Conservation (phyloP, 64 coral and sea anemone genomes). For the Catalaphyllia jardinei region DNA sequence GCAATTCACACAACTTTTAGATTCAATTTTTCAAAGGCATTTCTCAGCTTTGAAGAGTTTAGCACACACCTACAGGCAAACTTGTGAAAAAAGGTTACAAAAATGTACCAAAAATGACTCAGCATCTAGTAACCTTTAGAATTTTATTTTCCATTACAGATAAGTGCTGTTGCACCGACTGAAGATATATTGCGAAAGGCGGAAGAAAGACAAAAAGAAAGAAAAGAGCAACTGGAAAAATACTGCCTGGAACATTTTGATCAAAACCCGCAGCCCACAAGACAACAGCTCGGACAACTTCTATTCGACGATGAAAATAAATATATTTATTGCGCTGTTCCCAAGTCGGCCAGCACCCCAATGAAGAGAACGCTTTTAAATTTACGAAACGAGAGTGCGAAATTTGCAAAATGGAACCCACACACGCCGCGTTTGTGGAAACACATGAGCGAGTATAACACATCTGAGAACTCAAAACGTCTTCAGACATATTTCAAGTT, state of each 20-base stretch:
- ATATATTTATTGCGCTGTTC: conserved; percentile 38
- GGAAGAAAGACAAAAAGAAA: not conserved
- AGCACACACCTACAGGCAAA: too few species aligned
- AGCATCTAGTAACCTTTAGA: too few species aligned
- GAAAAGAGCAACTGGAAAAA: conserved; percentile 19
- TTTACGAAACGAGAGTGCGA: not conserved
- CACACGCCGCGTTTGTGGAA: not conserved
- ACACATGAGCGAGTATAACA: conserved; percentile 1
- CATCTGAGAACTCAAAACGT: not conserved
- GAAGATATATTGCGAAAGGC: too few species aligned
- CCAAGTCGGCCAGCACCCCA: conserved; percentile 13
- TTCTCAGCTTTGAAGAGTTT: too few species aligned
- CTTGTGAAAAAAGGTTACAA: too few species aligned
- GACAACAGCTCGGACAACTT: not conserved
- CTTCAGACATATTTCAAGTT: conserved; percentile 17
- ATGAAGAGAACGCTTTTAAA: not conserved
- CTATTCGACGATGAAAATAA: conserved; percentile 20
- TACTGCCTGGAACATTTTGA: conserved; percentile 5
- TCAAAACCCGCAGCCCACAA: not conserved
- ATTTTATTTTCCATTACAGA: too few species aligned
- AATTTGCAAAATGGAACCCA: too few species aligned
- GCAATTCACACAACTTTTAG: too few species aligned
- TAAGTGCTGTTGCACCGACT: too few species aligned
- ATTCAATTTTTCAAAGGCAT: too few species aligned
- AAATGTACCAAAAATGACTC: too few species aligned